These are phyloP conservation scores for Capromys pilorides DNA, from an alignment of 2,797 vertebrate species.

Conservation along the genomic window DNA sequence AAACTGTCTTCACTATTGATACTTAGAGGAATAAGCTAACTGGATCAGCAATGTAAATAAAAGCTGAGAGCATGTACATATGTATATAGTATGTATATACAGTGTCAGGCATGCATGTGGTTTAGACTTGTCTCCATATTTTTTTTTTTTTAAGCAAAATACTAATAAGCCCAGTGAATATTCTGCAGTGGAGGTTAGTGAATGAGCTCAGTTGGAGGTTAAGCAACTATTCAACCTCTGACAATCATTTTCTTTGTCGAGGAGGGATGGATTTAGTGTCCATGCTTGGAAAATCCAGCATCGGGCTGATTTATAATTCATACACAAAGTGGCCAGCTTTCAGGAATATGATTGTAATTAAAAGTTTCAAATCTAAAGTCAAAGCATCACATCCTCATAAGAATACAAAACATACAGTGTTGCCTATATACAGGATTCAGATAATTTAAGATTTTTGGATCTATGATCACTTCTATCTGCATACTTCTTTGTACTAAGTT, in stretches of 20 bases:
- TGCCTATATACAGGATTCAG: conserved; percentile 11
- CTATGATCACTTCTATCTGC: not conserved
- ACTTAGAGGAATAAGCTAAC: conserved; percentile 74
- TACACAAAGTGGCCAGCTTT: not conserved
- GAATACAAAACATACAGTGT: not conserved
- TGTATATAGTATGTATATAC: conserved; percentile 74
- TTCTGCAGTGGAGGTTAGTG: conserved; percentile 43
- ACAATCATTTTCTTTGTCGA: not conserved
- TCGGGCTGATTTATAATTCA: conserved; percentile 21
- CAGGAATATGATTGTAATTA: conserved; percentile 22
- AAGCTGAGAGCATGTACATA: conserved; percentile 81
- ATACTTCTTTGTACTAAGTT: conserved; percentile 22
- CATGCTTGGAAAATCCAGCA: conserved; percentile 13
- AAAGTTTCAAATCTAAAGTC: conserved; percentile 18
- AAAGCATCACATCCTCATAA: not conserved
- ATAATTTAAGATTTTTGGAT: conserved; percentile 15
- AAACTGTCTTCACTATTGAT: conserved; percentile 62
- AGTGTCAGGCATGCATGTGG: conserved; percentile 64
- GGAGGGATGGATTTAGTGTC: not conserved
- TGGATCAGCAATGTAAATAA: conserved; percentile 57
- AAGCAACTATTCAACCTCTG: conserved; percentile 15
- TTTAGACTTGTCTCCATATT: conserved; percentile 53
- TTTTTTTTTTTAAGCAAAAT: conserved; percentile 18
- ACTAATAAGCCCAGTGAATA: not conserved
- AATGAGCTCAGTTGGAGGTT: conserved; percentile 15